Evolutionary conservation across 1,140 invertebrate species (phyloP).

Genomic region (Neotoxoptera formosana): DNA sequence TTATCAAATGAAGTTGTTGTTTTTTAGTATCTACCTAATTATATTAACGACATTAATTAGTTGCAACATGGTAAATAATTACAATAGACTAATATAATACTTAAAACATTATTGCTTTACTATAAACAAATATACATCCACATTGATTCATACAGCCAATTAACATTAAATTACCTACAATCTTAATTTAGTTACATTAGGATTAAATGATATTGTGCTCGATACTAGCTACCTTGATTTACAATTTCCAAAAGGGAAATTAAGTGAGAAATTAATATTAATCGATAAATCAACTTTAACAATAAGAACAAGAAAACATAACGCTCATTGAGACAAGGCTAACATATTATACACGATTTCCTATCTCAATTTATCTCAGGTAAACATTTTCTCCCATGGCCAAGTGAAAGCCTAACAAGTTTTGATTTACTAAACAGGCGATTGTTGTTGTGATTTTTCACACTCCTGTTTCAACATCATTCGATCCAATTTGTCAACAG

Average conservation of each 20-base stretch:
- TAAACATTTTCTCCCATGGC: not conserved
- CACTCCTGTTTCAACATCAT: slow-evolving; percentile 61
- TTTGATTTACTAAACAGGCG: slow-evolving; percentile 52
- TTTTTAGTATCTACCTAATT: slow-evolving; percentile 9
- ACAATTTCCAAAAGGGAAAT: slow-evolving; percentile 31
- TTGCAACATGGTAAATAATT: slow-evolving; percentile 22
- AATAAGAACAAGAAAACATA: not conserved
- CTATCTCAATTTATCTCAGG: not conserved
- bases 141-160: slow-evolving; percentile 19
- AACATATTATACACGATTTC: not conserved
- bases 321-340: not conserved
- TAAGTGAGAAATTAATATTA: slow-evolving; percentile 16
- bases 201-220: slow-evolving; percentile 39
- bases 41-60: slow-evolving; percentile 4
- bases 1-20: slow-evolving; percentile 6
- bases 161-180: slow-evolving; percentile 20
- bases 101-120: slow-evolving; percentile 23
- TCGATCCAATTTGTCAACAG: slow-evolving; percentile 61
- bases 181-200: slow-evolving; percentile 25
- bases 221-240: slow-evolving; percentile 35
- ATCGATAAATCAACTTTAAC: not conserved
- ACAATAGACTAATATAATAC: slow-evolving; percentile 9
- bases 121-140: slow-evolving; percentile 19
- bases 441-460: slow-evolving; percentile 58
- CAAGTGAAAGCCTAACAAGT: not conserved